Evolutionary conservation across 2,113 vertebrate species (phyloP), one percentile per base, ranked within the genome.

Genomic region (Taxidea taxus): DNA sequence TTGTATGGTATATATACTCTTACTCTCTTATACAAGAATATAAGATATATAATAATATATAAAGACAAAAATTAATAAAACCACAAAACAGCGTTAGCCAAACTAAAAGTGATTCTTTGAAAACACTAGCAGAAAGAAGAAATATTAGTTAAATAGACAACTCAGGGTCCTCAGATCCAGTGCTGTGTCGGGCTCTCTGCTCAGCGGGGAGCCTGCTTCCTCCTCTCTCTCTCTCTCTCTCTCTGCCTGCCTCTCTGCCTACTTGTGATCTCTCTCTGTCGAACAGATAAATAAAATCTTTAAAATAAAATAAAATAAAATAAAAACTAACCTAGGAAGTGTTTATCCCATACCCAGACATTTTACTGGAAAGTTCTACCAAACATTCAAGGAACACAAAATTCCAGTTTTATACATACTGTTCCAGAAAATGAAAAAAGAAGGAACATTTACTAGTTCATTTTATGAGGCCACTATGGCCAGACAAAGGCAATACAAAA

Each of bases 381-480:
- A 97, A 96, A 96, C 80, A 93, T 66, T 95, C 80, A 91, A 95
- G 90, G 95, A 93, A 97, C 95, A 97, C 62, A 64, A 86, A 97
- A 96, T 95, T 97, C 92, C 87, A 91, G 51, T 87, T 75, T 94
- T 95, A 94, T 70, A 97, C 91, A 97, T 42, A 83, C 78, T 97
- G 89, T 96, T 93, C 62, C 25, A 70, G 86, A 97, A 96, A 95
- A 95, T 72, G 58, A 83, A 94, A 90, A 95, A 91, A 83, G 87
- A 87, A 97, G 64, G 56, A 91, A 84, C 86, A 97, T 60, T 96
- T 88, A 95, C 58, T 66, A 87, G 84, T 80, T 96, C 75, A 94
- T 87, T 84, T 95, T 88, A 91, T 64, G 78, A 96, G 84, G 75
- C 90, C 62, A 77, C 42, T 93, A 62, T 68, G 94, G 87, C 75